Conservation (phyloP, 2,113 vertebrate genomes). For the Paedocypris sp. region DNA sequence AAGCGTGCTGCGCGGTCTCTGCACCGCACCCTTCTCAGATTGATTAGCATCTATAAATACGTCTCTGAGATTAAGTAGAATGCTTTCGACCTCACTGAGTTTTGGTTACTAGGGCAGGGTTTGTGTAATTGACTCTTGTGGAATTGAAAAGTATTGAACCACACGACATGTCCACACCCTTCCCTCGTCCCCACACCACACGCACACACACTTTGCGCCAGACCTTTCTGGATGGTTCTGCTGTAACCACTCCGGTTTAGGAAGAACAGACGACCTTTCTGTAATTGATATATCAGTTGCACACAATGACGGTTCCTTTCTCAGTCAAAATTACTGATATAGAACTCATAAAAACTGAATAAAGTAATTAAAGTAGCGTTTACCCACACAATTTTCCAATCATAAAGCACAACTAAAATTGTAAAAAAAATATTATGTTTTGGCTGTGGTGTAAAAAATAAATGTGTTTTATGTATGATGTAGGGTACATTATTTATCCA, state of each 20-base stretch:
- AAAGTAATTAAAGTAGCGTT: too few relatives aligned
- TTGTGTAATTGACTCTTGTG: slow-evolving; percentile 15
- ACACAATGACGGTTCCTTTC: too few relatives aligned
- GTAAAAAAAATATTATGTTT: too few relatives aligned
- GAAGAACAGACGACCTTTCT: slow-evolving; percentile 19
- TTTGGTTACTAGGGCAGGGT: slow-evolving; percentile 17
- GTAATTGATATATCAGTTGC: neutral
- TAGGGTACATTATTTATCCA: too few relatives aligned
- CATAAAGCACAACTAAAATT: too few relatives aligned
- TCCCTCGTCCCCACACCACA: slow-evolving; percentile 6
- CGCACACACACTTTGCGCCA: slow-evolving; percentile 2
- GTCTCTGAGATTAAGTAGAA: slow-evolving; percentile 9
- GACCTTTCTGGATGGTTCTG: slow-evolving; percentile 41
- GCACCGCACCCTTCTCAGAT: slow-evolving; percentile 36
- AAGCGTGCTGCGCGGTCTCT: slow-evolving; percentile 38
- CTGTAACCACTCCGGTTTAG: slow-evolving; percentile 35
- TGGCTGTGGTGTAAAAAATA: too few relatives aligned
- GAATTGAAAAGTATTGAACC: slow-evolving; percentile 40
- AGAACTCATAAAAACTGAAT: too few relatives aligned
- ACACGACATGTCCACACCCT: slow-evolving; percentile 27
- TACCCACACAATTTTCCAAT: too few relatives aligned
- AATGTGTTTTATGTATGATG: too few relatives aligned
- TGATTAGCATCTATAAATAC: slow-evolving; percentile 49
- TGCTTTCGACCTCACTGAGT: neutral
- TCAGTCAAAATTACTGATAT: too few relatives aligned